These are phyloP conservation scores for Platorchestia sp. DNA, from an alignment of 1,140 invertebrate genomes.

Conservation along the genomic window DNA sequence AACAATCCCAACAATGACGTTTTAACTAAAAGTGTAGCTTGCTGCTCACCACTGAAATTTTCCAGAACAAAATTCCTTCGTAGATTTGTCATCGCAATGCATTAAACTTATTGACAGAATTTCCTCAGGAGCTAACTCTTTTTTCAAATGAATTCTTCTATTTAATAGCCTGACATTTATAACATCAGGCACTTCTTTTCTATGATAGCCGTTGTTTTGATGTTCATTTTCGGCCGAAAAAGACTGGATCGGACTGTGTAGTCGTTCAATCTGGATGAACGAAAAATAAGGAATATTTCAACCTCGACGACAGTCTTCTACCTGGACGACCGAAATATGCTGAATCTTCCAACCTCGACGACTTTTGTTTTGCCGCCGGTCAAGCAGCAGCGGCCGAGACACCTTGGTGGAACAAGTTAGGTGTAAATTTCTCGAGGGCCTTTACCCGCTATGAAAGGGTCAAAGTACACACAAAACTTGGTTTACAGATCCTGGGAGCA, in stretches of 20 bases:
- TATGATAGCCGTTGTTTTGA: neutral
- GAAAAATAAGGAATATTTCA: no score
- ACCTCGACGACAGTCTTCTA: no score
- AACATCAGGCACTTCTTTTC: neutral
- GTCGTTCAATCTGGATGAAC: neutral
- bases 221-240: neutral
- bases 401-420: neutral
- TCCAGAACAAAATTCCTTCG: no score
- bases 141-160: neutral
- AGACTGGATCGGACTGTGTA: neutral
- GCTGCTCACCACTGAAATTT: neutral
- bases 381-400: neutral
- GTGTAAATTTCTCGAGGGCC: neutral
- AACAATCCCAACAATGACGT: neutral
- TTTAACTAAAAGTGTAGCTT: neutral
- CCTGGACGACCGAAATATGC: no score
- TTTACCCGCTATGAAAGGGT: neutral
- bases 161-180: neutral
- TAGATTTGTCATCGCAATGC: neutral
- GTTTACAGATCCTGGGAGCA: neutral
- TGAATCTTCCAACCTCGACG: neutral
- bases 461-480: neutral
- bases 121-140: neutral
- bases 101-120: neutral
- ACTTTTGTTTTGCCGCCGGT: neutral